phyloP scores from a whole-genome alignment of 2,113 vertebrate genomes.

The Hemichromis elongatus region DNA sequence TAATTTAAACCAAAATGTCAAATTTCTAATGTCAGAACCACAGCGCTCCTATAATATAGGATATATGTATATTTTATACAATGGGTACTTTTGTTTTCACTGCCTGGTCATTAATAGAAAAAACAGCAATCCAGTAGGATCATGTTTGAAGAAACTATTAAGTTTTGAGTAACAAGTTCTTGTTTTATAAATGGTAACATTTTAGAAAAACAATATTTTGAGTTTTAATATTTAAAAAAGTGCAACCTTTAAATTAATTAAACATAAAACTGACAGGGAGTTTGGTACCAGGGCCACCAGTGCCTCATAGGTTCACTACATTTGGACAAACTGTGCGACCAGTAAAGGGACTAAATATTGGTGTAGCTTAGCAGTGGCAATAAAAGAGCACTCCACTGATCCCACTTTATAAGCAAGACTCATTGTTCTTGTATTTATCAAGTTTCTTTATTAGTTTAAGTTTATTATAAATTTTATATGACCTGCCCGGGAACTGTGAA shows the following conservation, averaged over 20 bases:
- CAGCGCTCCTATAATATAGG: too few species aligned
- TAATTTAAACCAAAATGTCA: not conserved
- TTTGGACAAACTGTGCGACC: not conserved
- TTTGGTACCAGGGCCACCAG: not conserved
- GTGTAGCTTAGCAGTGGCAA: accelerated
- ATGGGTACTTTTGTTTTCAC: not conserved
- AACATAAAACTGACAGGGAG: not conserved
- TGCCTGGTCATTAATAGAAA: not conserved
- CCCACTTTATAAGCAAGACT: accelerated
- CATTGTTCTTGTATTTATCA: not conserved
- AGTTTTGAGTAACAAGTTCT: not conserved
- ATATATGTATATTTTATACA: too few species aligned
- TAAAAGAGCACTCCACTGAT: not conserved
- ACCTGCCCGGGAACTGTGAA: not conserved
- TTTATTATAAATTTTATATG: not conserved
- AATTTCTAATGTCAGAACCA: too few species aligned
- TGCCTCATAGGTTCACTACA: not conserved
- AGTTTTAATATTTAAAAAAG: not conserved
- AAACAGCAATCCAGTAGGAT: not conserved
- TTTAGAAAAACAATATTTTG: not conserved
- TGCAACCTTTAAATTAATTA: not conserved
- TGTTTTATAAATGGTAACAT: not conserved
- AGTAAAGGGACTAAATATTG: not conserved
- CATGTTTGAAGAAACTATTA: not conserved
- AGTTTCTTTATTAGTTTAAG: not conserved